A percentile compares a stretch with the other conserved stretches of the same genome.
Conservation (phyloP, 2,797 vertebrate species). For the Epinephelus awoara region DNA sequence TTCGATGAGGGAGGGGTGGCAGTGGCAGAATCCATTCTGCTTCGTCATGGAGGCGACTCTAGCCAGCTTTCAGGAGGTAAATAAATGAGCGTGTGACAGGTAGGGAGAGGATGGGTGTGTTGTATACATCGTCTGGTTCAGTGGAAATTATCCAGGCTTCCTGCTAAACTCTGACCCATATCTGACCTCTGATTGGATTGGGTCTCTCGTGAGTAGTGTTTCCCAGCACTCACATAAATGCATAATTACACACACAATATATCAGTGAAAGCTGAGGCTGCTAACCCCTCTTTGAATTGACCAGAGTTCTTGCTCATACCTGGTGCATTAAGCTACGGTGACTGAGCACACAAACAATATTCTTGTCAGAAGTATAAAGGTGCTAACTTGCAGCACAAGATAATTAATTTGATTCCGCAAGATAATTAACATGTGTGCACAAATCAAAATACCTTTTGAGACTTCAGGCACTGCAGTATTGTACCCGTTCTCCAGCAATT, state of each 20-base stretch:
- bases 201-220: constrained; percentile 25
- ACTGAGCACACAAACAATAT: not conserved
- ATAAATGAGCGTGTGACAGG: constrained; percentile 49
- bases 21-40: constrained; percentile 43
- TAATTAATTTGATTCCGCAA: no score
- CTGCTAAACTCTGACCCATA: constrained; percentile 28
- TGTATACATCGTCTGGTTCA: constrained; percentile 24
- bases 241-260: not conserved
- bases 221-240: constrained; percentile 18
- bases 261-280: constrained; percentile 26
- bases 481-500: not conserved
- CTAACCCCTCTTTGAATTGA: not conserved
- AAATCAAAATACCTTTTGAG: no score
- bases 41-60: constrained; percentile 24
- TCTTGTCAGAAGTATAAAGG: constrained; percentile 4
- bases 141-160: constrained; percentile 24
- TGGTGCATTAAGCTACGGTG: not conserved
- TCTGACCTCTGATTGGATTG: constrained; percentile 34
- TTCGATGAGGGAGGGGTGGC: constrained; percentile 11
- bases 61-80: constrained; percentile 47
- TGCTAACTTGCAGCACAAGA: no score
- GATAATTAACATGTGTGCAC: no score
- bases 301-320: not conserved
- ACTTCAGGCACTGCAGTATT: no score
- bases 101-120: constrained; percentile 1